A percentile compares a stretch with the other conserved stretches of the same genome.
These are phyloP conservation scores for Acleris holmiana DNA, from an alignment of 2,888 invertebrate genomes.

Conservation along the genomic window DNA sequence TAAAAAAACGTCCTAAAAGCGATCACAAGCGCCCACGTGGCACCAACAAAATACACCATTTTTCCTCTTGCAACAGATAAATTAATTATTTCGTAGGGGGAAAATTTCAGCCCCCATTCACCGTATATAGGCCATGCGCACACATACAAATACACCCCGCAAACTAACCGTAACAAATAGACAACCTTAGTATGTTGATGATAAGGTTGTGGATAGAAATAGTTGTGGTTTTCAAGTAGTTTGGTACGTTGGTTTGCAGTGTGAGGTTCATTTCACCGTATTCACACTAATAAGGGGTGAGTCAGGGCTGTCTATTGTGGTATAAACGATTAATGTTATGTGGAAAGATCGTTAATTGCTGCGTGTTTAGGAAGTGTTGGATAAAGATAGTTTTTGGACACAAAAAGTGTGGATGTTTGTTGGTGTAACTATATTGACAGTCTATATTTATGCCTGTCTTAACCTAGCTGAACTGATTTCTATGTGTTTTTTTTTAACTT, in stretches of 20 bases:
- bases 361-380: conserved; percentile 4
- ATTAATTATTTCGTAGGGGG: conserved; percentile 45
- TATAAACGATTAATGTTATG: conserved; percentile 26
- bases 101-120: conserved; percentile 41
- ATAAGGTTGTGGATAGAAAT: conserved; percentile 33
- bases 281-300: conserved; percentile 46
- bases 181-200: conserved; percentile 15
- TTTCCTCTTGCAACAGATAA: conserved; percentile 40
- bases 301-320: conserved; percentile 43
- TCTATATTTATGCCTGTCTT: no score
- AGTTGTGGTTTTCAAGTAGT: conserved; percentile 6
- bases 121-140: conserved; percentile 30
- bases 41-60: conserved; percentile 12
- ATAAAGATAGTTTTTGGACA: not conserved
- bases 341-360: conserved; percentile 10
- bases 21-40: not conserved
- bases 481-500: no score
- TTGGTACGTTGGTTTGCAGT: conserved; percentile 39
- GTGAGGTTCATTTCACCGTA: conserved; percentile 47
- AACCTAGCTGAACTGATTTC: no score
- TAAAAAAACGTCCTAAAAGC: conserved; percentile 1
- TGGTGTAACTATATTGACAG: no score
- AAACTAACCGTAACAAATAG: not conserved
- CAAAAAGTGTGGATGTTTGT: no score
- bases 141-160: conserved; percentile 4